These are phyloP conservation scores for Parambassis ranga DNA, from an alignment of 2,797 vertebrate species.

Conservation along the genomic window DNA sequence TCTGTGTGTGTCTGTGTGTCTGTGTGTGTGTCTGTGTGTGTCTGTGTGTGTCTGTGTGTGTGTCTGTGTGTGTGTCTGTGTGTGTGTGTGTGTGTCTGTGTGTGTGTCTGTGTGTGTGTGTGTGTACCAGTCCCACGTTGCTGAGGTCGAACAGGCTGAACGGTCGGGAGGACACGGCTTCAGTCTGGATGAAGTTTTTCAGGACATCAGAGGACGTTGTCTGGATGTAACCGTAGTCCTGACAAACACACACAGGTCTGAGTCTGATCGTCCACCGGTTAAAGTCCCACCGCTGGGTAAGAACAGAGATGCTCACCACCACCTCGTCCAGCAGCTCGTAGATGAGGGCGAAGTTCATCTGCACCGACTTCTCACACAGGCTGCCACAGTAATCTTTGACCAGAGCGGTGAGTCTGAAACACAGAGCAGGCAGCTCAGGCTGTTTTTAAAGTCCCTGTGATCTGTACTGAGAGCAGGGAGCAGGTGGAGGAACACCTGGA, in stretches of 20 bases:
- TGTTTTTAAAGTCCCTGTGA: no score
- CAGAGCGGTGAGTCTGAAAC: conserved; percentile 81
- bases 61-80: no score
- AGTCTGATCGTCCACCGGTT: no score
- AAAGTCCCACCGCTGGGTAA: no score
- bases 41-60: no score
- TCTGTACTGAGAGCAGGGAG: no score
- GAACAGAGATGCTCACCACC: conserved; percentile 75
- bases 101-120: no score
- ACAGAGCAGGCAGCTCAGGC: neutral
- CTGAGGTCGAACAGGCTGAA: conserved; percentile 91
- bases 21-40: no score
- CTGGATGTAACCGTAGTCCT: conserved; percentile 92
- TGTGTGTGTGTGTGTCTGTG: no score
- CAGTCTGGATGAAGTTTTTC: conserved; percentile 90
- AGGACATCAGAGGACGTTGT: conserved; percentile 87
- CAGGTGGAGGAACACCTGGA: no score
- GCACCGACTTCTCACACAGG: conserved; percentile 84
- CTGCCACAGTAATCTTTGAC: conserved; percentile 89
- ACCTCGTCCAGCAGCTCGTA: conserved; percentile 91
- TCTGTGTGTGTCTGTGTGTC: no score
- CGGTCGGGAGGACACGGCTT: conserved; percentile 83
- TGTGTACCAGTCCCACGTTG: conserved; percentile 85
- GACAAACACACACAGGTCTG: neutral
- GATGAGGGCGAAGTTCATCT: conserved; percentile 88